A percentile compares a stretch with the other conserved stretches of the same genome.
These are phyloP conservation scores for Poecilobothrus nobilitatus DNA, from an alignment of 2,888 invertebrate genomes.

Conservation along the genomic window DNA sequence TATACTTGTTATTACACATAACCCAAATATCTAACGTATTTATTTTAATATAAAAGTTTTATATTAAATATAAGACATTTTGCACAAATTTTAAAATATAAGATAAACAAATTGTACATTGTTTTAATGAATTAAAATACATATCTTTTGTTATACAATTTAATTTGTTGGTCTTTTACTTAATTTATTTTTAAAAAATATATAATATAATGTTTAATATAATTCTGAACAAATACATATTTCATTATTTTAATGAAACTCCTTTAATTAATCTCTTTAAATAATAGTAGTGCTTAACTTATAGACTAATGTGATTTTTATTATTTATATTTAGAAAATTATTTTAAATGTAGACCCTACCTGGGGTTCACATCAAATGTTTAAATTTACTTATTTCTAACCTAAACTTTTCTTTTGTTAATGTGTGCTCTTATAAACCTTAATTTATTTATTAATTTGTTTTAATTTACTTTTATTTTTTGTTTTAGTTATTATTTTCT, in stretches of 20 bases:
- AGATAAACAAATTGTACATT: neutral
- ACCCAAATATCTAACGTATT: neutral
- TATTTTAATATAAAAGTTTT: neutral
- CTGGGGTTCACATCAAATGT: neutral
- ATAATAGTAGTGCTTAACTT: neutral
- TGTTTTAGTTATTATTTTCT: neutral
- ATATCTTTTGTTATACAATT: neutral
- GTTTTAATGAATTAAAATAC: neutral
- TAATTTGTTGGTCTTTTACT: neutral
- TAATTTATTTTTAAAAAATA: neutral
- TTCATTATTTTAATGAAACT: constrained; percentile 2
- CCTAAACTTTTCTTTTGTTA: neutral
- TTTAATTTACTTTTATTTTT: neutral
- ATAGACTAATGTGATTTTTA: neutral
- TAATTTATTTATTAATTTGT: neutral
- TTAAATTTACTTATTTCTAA: neutral
- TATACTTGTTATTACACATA: neutral
- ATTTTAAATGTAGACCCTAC: neutral
- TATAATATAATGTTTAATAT: neutral
- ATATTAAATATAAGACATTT: neutral
- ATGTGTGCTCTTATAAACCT: neutral
- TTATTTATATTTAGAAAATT: neutral
- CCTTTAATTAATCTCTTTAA: neutral
- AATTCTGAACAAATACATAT: neutral
- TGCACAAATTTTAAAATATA: neutral